Evolutionary conservation across 2,888 invertebrate genomes (phyloP).

Genomic region (Cataglyphis albicans): DNA sequence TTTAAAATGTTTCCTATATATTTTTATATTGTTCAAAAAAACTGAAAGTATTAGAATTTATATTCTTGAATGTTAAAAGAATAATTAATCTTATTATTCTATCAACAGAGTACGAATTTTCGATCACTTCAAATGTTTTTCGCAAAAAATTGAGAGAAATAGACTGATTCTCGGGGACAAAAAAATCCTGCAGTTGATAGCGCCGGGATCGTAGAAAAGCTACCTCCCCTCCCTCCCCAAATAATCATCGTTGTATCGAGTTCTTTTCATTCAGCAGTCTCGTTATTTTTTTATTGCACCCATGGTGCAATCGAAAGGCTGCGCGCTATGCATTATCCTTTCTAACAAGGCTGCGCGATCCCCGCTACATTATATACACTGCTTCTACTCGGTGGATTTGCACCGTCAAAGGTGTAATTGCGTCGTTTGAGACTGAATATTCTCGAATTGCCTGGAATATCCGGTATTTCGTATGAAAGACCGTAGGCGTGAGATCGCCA

Average conservation of each 20-base stretch:
- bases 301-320: slow-evolving; percentile 25
- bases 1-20: not conserved
- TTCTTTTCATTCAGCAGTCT: slow-evolving; percentile 37
- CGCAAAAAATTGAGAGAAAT: slow-evolving; percentile 14
- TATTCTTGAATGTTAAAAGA: not conserved
- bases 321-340: slow-evolving; percentile 23
- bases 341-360: not conserved
- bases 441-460: slow-evolving; percentile 38
- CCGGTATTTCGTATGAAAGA: not conserved
- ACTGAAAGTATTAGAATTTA: not conserved
- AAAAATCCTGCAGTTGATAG: slow-evolving; percentile 16
- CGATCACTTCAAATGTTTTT: not conserved
- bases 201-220: slow-evolving; percentile 1
- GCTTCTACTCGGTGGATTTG: slow-evolving; percentile 42
- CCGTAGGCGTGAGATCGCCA: not conserved
- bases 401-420: slow-evolving; percentile 54
- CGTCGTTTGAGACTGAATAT: slow-evolving; percentile 36
- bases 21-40: not conserved
- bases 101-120: slow-evolving; percentile 10
- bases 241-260: slow-evolving; percentile 6
- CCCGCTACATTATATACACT: not conserved
- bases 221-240: not conserved
- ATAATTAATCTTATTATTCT: slow-evolving; percentile 27
- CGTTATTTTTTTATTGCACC: slow-evolving; percentile 47
- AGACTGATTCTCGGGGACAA: not conserved